Evolutionary conservation across 2,888 invertebrate species (phyloP).

Genomic region (Temnothorax rugatulus): DNA sequence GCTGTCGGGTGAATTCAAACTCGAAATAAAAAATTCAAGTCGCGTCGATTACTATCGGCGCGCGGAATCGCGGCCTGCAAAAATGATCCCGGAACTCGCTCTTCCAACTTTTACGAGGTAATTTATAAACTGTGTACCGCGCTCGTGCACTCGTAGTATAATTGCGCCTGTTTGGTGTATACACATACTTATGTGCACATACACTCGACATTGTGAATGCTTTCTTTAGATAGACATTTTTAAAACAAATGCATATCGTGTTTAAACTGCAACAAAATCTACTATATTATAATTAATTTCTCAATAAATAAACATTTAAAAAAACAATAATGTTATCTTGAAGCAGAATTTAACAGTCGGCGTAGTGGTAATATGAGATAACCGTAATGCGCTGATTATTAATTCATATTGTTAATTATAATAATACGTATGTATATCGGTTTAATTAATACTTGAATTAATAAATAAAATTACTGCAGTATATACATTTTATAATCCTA

Average conservation of each 20-base stretch:
- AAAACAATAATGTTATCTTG: background rate
- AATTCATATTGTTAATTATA: conserved; percentile 38
- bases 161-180: background rate
- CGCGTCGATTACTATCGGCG: conserved; percentile 44
- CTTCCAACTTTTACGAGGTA: conserved; percentile 39
- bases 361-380: conserved; percentile 2
- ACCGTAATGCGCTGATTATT: conserved; percentile 27
- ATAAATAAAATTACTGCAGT: conserved; percentile 16
- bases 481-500: conserved; percentile 9
- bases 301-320: conserved; percentile 1
- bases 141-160: background rate
- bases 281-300: background rate
- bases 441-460: conserved; percentile 29
- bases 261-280: background rate
- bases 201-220: background rate
- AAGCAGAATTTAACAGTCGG: background rate
- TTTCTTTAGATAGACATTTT: background rate
- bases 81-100: conserved; percentile 11
- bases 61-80: conserved; percentile 36
- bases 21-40: conserved; percentile 55
- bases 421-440: conserved; percentile 9
- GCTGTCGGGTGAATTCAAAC: conserved; percentile 19
- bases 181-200: too few species aligned
- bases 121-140: conserved; percentile 37
- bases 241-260: background rate